These are phyloP conservation scores for Pseudochirops cupreus DNA, from an alignment of 2,797 vertebrate species.

Conservation along the genomic window DNA sequence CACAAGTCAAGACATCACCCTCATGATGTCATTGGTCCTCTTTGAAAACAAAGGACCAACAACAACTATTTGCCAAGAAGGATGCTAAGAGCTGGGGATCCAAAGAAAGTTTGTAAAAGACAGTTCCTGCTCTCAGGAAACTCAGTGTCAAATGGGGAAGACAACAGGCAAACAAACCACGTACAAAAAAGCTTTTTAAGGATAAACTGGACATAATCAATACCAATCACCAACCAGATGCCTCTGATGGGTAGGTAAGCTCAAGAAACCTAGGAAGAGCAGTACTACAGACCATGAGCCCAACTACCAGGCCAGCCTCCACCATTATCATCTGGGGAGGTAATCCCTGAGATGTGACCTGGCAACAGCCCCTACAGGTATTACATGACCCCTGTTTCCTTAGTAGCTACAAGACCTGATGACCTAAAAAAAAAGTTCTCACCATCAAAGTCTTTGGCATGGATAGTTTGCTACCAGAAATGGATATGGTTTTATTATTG, in stretches of 20 bases:
- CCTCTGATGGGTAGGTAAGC: not conserved
- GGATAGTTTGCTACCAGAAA: no score
- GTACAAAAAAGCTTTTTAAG: not conserved
- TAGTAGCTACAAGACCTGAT: not conserved
- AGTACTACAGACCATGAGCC: not conserved
- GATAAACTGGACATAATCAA: not conserved
- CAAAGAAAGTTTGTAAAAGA: conserved; percentile 20
- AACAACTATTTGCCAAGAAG: not conserved
- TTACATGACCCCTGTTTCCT: not conserved
- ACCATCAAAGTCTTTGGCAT: no score
- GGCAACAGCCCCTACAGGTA: not conserved
- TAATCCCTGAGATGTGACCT: not conserved
- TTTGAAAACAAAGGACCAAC: no score
- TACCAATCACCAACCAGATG: no score
- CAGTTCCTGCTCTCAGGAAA: conserved; percentile 3
- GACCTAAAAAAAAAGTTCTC: not conserved
- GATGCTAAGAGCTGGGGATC: not conserved
- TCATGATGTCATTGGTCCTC: no score
- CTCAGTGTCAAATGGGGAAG: conserved; percentile 13
- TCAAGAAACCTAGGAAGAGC: not conserved
- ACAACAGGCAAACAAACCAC: not conserved
- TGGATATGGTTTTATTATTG: no score
- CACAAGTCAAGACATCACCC: no score
- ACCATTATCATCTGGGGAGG: not conserved
- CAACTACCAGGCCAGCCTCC: not conserved